These are phyloP conservation scores for Microchirus variegatus DNA, from an alignment of 2,797 vertebrate genomes.

Conservation along the genomic window DNA sequence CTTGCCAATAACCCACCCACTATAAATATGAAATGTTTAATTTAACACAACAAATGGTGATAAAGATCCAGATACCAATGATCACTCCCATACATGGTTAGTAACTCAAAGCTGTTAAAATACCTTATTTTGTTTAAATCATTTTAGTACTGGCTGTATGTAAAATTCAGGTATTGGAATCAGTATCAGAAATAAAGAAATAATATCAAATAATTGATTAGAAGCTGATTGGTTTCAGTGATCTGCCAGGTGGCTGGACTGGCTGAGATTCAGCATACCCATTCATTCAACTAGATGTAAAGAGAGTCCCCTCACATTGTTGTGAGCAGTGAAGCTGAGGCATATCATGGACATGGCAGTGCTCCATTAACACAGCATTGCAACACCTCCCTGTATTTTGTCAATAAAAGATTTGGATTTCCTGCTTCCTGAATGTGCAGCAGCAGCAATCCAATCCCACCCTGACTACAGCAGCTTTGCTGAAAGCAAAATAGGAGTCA, in stretches of 20 bases:
- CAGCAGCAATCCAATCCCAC: constrained; percentile 21
- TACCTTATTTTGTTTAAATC: too few relatives aligned
- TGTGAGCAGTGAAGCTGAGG: constrained; percentile 48
- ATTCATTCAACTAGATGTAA: constrained; percentile 65
- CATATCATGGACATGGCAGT: constrained; percentile 63
- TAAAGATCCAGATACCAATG: too few relatives aligned
- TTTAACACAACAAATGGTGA: too few relatives aligned
- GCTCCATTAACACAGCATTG: constrained; percentile 56
- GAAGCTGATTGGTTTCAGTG: constrained; percentile 26
- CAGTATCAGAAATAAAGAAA: too few relatives aligned
- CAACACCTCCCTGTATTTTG: constrained; percentile 51
- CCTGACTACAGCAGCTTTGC: constrained; percentile 19
- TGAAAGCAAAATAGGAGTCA: constrained; percentile 37
- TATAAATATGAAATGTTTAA: too few relatives aligned
- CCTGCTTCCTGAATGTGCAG: constrained; percentile 34
- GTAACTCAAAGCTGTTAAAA: too few relatives aligned
- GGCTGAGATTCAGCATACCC: constrained; percentile 60
- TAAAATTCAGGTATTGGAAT: too few relatives aligned
- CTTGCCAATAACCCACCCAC: too few relatives aligned
- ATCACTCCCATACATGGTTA: too few relatives aligned
- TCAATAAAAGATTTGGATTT: constrained; percentile 63
- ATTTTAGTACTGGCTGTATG: too few relatives aligned
- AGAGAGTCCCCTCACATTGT: constrained; percentile 56
- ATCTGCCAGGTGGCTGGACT: constrained; percentile 29
- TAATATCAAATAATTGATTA: too few relatives aligned